These are phyloP conservation scores for Erebia epiphron DNA, from an alignment of 2,888 invertebrate genomes.

Conservation along the genomic window DNA sequence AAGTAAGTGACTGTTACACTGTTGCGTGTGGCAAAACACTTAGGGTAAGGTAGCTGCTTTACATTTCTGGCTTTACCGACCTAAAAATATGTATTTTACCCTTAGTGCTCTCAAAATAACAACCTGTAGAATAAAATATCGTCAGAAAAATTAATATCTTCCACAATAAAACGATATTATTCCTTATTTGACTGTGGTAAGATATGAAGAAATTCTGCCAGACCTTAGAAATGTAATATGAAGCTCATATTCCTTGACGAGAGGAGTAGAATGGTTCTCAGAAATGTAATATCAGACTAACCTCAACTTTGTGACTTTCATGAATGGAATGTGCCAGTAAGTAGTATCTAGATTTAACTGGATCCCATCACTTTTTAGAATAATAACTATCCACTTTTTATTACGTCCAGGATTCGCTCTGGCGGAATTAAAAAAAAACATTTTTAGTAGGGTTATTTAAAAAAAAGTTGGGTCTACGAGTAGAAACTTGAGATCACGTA, in stretches of 20 bases:
- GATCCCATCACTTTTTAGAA: no score
- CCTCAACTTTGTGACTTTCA: not conserved
- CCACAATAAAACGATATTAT: not conserved
- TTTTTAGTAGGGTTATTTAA: no score
- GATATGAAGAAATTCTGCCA: not conserved
- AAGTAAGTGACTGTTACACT: not conserved
- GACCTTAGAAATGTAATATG: conserved; percentile 4
- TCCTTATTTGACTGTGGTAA: not conserved
- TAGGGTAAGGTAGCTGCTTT: not conserved
- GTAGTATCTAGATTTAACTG: not conserved
- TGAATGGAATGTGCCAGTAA: not conserved
- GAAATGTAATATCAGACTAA: conserved; percentile 3
- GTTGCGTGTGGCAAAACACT: conserved; percentile 2
- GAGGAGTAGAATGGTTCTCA: not conserved
- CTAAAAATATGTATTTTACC: no score
- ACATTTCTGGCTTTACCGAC: not conserved
- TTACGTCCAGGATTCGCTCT: no score
- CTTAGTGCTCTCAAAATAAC: no score
- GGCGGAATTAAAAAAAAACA: no score
- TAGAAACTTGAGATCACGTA: no score
- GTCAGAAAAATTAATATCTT: not conserved
- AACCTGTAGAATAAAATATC: no score
- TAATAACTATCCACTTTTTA: no score
- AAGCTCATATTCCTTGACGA: not conserved
- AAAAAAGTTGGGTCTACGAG: no score